Evolutionary conservation across 2,113 vertebrate species (phyloP), one percentile per base, ranked within the genome.

Genomic region (Zosterops borbonicus): DNA sequence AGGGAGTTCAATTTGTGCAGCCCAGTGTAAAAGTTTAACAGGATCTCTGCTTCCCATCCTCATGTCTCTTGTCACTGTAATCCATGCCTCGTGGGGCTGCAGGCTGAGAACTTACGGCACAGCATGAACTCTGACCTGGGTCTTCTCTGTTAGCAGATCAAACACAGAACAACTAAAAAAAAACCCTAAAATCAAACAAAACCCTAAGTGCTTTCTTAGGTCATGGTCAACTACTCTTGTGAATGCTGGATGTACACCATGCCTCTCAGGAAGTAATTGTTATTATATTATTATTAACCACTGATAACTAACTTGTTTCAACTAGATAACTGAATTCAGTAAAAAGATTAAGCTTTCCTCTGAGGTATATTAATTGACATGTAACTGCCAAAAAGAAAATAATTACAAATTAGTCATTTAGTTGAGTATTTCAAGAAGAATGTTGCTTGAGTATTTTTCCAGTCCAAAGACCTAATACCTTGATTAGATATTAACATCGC

Each of bases 41-140:
- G 58, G 13, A 60, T 39, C 77, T 63, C 86, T 64, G 55, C 44
- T 53, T 78, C 67, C 31, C 71, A 64, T 49, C 23, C 55, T 87
- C 0, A 1, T 59, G 37, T 47, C 65, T 60, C 44, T 42, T 53
- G 23, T 74, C 55, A 59, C 24, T 53, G 6, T 49, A n/a, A 49
- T 37, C 1, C 0, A 0, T 67, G 80, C 28, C 42, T 67, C 1
- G 0, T 42, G 89, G 70, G 64, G 64, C 80, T 29, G 6, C 63
- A 71, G 55, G 62, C 41, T 60, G 85, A 56, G 63, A 83, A 49
- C 4, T n/a, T 24, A 14, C 0, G 8, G 70, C 77, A 79, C 60
- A 78, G 55, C 71, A 49, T 14, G 53, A 41, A 52, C 35, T 59
- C 60, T 83, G 49, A 83, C 55, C 49, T 42, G 17, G 17, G n/a